Evolutionary conservation across 2,888 invertebrate species (phyloP).

Genomic region (Drosophila antonietae): DNA sequence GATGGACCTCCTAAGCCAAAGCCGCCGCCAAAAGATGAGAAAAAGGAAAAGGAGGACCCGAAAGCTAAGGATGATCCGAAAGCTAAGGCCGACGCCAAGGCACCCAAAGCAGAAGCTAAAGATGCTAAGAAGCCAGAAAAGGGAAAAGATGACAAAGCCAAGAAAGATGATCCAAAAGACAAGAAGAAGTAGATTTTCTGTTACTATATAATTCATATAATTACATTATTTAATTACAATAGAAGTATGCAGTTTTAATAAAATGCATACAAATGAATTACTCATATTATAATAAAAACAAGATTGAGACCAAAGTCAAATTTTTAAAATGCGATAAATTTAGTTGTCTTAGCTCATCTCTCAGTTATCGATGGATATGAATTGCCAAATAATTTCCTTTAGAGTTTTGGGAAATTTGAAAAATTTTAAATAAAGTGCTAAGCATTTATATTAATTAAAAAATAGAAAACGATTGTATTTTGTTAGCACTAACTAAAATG

Average conservation of each 20-base stretch:
- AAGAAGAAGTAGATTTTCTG: constrained; percentile 24
- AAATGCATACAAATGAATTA: too few relatives aligned
- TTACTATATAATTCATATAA: not conserved
- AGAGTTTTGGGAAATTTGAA: not conserved
- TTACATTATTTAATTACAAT: not conserved
- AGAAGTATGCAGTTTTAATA: too few relatives aligned
- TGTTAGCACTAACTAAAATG: not conserved
- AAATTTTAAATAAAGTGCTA: not conserved
- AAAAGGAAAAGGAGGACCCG: constrained; percentile 10
- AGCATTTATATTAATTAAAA: not conserved
- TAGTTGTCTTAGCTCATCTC: not conserved
- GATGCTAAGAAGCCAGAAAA: constrained; percentile 18
- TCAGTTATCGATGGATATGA: not conserved
- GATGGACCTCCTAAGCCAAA: constrained; percentile 9
- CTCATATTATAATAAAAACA: too few relatives aligned
- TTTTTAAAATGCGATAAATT: not conserved
- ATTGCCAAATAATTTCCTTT: not conserved
- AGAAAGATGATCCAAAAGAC: constrained; percentile 28
- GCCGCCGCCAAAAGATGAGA: constrained; percentile 5
- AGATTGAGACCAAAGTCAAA: not conserved
- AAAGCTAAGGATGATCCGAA: constrained; percentile 6
- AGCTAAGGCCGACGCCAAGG: not conserved
- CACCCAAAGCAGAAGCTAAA: constrained; percentile 15
- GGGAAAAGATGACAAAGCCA: constrained; percentile 15
- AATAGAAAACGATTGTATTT: too few relatives aligned